phyloP scores from a whole-genome alignment of 2,113 vertebrate genomes.

The Ictalurus furcatus region DNA sequence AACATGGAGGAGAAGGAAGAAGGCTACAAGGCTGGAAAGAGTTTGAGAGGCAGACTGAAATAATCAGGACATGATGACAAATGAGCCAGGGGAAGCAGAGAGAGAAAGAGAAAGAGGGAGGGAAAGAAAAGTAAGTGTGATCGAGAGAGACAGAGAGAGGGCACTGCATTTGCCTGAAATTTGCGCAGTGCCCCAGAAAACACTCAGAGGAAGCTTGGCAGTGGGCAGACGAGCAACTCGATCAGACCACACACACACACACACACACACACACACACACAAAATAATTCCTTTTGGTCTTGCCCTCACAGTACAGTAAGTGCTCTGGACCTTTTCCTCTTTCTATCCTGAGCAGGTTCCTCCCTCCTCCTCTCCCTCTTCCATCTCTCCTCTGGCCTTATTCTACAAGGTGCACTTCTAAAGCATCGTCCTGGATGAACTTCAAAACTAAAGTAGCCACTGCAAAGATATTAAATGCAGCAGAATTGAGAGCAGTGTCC shows the following conservation, averaged over 20 bases:
- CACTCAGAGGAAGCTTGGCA: constrained; percentile 49
- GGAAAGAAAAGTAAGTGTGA: constrained; percentile 47
- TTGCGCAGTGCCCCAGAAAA: constrained; percentile 68
- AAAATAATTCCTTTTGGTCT: constrained; percentile 56
- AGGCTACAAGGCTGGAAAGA: constrained; percentile 39
- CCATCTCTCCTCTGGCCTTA: constrained; percentile 58
- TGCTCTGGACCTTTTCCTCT: constrained; percentile 34
- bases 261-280: constrained; percentile 35
- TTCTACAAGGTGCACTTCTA: constrained; percentile 64
- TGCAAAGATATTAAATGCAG: constrained; percentile 45
- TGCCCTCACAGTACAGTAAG: constrained; percentile 45
- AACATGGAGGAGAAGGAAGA: constrained; percentile 18
- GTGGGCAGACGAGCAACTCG: constrained; percentile 45
- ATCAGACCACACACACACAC: constrained; percentile 51
- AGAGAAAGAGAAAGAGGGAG: constrained; percentile 37
- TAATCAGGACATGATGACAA: constrained; percentile 77
- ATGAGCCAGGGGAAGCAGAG: constrained; percentile 67
- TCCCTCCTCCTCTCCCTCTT: constrained; percentile 34
- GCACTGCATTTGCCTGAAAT: constrained; percentile 24
- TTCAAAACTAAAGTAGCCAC: constrained; percentile 40
- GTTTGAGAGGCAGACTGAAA: constrained; percentile 69
- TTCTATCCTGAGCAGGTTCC: constrained; percentile 18
- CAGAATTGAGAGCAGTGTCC: constrained; percentile 24
- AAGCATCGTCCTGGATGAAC: constrained; percentile 57
- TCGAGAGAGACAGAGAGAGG: constrained; percentile 45